Evolutionary conservation across 2,888 invertebrate species (phyloP).

Genomic region (Apocheima hispidaria): DNA sequence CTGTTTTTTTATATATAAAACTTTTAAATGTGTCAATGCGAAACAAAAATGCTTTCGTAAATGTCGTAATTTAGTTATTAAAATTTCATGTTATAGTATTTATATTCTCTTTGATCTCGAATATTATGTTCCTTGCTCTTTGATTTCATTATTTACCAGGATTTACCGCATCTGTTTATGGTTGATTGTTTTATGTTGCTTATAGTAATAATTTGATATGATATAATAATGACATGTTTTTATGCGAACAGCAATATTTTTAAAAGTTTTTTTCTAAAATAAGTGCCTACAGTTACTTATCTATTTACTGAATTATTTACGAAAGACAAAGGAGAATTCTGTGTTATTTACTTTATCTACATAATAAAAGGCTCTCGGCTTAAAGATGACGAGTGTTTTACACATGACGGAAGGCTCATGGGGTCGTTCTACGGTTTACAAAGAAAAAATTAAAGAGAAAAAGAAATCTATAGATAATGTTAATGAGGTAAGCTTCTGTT

Average conservation of each 20-base stretch:
- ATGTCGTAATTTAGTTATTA: background rate
- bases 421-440: conserved; percentile 2
- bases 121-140: no score
- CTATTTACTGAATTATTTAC: no score
- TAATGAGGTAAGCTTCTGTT: background rate
- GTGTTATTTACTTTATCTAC: no score
- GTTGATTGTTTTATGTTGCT: no score
- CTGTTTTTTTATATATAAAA: no score
- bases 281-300: background rate
- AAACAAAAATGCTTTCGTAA: background rate
- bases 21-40: background rate
- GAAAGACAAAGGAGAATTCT: no score
- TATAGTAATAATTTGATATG: background rate
- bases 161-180: no score
- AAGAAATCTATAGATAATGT: background rate
- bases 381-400: background rate
- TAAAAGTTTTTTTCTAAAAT: background rate
- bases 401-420: background rate
- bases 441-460: background rate
- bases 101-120: no score
- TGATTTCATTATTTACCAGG: no score
- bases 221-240: background rate
- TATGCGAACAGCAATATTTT: background rate
- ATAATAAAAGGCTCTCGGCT: no score
- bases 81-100: no score